phyloP scores from a whole-genome alignment of 64 coral and sea anemone genomes.

The Trachythela sp. region DNA sequence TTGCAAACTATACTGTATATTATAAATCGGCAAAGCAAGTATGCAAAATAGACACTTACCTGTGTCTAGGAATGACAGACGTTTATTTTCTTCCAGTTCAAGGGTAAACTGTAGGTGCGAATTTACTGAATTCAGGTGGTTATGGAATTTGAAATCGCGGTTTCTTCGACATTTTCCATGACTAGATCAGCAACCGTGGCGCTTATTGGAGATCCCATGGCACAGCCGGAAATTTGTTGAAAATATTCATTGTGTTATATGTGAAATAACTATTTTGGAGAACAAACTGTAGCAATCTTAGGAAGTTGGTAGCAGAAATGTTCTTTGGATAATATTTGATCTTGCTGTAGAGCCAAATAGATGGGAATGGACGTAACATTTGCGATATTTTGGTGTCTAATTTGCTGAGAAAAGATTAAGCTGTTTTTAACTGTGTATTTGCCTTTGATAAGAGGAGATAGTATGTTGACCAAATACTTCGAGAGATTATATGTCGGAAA shows the following conservation, averaged over 20 bases:
- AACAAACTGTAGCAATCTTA: slow-evolving; percentile 16
- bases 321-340: not conserved
- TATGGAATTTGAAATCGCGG: not conserved
- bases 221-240: not conserved
- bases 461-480: not conserved
- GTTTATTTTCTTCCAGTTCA: not conserved
- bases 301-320: not conserved
- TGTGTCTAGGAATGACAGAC: not conserved
- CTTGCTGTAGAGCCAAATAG: slow-evolving; percentile 9
- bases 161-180: not conserved
- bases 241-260: not conserved
- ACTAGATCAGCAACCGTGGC: not conserved
- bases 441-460: not conserved
- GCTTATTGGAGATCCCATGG: slow-evolving; percentile 11
- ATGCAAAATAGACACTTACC: too few relatives aligned
- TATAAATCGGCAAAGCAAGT: too few relatives aligned
- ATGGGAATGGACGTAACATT: not conserved
- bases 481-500: not conserved
- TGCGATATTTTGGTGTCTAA: not conserved
- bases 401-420: not conserved
- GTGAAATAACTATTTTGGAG: slow-evolving; percentile 31
- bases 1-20: too few relatives aligned
- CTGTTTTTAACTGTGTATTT: slow-evolving; percentile 38
- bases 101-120: not conserved
- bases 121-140: not conserved